Conservation (phyloP, 2,888 invertebrate genomes). For the Leucophora obtusa region DNA sequence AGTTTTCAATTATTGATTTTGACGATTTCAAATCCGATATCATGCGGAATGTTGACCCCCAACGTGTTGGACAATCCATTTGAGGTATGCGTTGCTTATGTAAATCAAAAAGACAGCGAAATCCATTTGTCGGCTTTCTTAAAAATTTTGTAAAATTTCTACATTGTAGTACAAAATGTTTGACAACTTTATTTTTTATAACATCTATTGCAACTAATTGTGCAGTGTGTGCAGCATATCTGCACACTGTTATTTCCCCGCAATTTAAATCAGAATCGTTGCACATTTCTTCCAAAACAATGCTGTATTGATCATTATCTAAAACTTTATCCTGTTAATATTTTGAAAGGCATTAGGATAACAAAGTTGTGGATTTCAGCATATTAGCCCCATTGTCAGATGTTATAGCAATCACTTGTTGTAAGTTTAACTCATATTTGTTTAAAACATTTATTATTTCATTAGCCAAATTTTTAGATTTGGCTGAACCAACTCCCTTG, state of each 20-base stretch:
- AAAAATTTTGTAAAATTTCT: constrained; percentile 36
- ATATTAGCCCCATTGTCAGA: too few relatives aligned
- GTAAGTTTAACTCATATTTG: too few relatives aligned
- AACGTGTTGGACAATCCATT: constrained; percentile 16
- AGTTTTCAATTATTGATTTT: not conserved
- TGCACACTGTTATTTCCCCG: not conserved
- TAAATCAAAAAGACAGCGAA: constrained; percentile 14
- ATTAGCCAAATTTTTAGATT: too few relatives aligned
- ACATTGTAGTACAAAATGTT: not conserved
- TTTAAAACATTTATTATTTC: too few relatives aligned
- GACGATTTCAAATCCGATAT: constrained; percentile 6
- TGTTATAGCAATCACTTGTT: too few relatives aligned
- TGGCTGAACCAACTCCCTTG: too few relatives aligned
- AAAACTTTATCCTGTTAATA: too few relatives aligned
- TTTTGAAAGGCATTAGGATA: too few relatives aligned
- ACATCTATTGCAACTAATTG: constrained; percentile 58
- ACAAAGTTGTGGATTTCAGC: too few relatives aligned
- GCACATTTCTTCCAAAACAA: too few relatives aligned
- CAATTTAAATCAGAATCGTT: too few relatives aligned
- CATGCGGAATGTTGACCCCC: constrained; percentile 23
- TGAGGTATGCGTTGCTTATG: constrained; percentile 17
- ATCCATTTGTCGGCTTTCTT: constrained; percentile 14
- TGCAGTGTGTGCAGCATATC: constrained; percentile 59
- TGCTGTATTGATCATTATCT: too few relatives aligned
- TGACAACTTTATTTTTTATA: not conserved